Evolutionary conservation across 2,797 vertebrate species (phyloP).

Genomic region (Siniperca undulata): DNA sequence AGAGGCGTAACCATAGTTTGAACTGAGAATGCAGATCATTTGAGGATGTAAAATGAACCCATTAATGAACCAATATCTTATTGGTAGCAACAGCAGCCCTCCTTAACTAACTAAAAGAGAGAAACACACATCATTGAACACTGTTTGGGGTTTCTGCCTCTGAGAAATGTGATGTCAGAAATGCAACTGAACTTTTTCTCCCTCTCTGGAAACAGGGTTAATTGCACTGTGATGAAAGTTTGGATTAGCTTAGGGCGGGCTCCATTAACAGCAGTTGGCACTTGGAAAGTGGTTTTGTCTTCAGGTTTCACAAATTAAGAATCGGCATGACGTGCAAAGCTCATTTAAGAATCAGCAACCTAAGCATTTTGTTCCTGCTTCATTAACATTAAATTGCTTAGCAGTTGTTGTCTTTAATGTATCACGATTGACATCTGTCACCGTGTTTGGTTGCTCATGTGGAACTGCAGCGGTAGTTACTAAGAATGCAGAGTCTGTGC

Average conservation of each 20-base stretch:
- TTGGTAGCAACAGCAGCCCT: background rate
- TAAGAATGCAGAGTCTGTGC: constrained; percentile 54
- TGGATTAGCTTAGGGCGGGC: constrained; percentile 34
- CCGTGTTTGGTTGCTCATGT: constrained; percentile 48
- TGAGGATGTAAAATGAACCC: constrained; percentile 8
- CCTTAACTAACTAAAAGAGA: background rate
- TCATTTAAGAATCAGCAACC: constrained; percentile 44
- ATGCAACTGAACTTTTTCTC: constrained; percentile 38
- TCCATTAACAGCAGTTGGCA: constrained; percentile 35
- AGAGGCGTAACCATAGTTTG: background rate
- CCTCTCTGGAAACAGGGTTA: constrained; percentile 50
- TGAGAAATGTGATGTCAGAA: constrained; percentile 29
- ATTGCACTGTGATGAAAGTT: constrained; percentile 51
- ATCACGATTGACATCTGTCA: constrained; percentile 60
- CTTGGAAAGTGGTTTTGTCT: constrained; percentile 34
- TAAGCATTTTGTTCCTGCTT: constrained; percentile 31
- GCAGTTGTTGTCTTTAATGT: constrained; percentile 49
- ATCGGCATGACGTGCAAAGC: constrained; percentile 1
- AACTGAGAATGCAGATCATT: background rate
- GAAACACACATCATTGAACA: constrained; percentile 8
- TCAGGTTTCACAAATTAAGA: constrained; percentile 24
- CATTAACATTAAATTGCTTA: constrained; percentile 45
- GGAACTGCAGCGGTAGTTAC: constrained; percentile 50
- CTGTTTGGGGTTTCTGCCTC: constrained; percentile 26
- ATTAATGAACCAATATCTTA: background rate